Evolutionary conservation across 2,888 invertebrate species (phyloP), one percentile per base, ranked within the genome.

Genomic region (Incurvaria masculella): DNA sequence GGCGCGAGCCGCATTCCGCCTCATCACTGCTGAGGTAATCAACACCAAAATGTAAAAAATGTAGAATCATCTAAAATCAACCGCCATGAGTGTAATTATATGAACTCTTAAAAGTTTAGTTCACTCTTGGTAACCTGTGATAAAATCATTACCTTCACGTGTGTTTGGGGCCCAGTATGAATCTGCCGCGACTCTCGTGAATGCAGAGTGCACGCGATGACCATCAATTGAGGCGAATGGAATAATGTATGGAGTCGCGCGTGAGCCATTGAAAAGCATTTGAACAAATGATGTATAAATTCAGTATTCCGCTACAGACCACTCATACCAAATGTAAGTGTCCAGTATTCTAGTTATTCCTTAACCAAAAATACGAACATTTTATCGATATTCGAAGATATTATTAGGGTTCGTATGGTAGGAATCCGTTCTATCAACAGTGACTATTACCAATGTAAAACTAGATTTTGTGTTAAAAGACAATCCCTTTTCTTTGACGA

Each of bases 271-370:
- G 23, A 23, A 4, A 10, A 4, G 23, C 23, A 6, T 10, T 23
- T 10, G 23, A 23, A 4, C 23, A 23, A 23, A 10, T 23, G 4
- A 10, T 23, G 5, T 6, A 23, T 23, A 23, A 23, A 23, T 4
- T 33, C 33, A 33, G 33, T 33, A 33, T 33, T 33, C 33, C 33
- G 8, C 33, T 14, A 33, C 14, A 8, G 33, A 33, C 8, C 33
- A 33, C 33, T 33, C 6, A 56, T 50, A 73, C 73, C 73, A 74
- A 75, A 76, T 71, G 69, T 33, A 33, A 33, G 33, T 62, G 64
- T 73, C 65, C 73, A 74, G 74, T 74, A 74, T 75, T 74, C 67
- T 66, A 64, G 66, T 60, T 66, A 59, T 57, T 53, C 64, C 66
- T 61, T 68, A 71, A 70, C 70, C 70, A 71, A 74, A 73, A 66